Conservation (phyloP, 2,888 invertebrate genomes). For the Stenoptilia bipunctidactyla region DNA sequence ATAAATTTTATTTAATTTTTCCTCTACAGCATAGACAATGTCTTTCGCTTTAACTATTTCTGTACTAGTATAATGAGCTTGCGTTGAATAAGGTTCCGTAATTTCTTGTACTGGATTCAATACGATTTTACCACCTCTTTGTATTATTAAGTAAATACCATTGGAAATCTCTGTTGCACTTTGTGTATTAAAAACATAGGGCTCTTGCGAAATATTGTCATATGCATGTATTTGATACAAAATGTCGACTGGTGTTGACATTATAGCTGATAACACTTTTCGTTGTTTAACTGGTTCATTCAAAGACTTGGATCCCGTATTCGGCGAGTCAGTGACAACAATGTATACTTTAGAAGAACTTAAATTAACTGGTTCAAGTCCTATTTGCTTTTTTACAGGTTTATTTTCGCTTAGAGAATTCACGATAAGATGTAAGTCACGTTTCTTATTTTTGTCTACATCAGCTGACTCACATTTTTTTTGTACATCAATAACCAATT, state of each 20-base stretch:
- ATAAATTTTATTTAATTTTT: too few species aligned
- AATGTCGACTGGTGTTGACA: slow-evolving; percentile 44
- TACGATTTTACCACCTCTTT: neutral
- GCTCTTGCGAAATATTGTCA: slow-evolving; percentile 12
- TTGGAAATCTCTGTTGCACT: too few species aligned
- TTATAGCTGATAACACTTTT: slow-evolving; percentile 41
- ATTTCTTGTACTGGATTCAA: too few species aligned
- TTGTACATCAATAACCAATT: slow-evolving; percentile 42
- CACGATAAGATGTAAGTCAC: too few species aligned
- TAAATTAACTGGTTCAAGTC: slow-evolving; percentile 10
- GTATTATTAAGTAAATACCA: too few species aligned
- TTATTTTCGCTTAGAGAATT: slow-evolving; percentile 9
- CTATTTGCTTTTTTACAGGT: slow-evolving; percentile 17
- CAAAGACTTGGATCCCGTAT: slow-evolving; percentile 27
- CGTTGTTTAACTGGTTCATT: slow-evolving; percentile 25
- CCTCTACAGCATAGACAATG: too few species aligned
- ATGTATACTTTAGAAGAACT: slow-evolving; percentile 47
- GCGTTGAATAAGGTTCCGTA: neutral
- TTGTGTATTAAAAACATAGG: too few species aligned
- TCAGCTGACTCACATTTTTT: slow-evolving; percentile 18
- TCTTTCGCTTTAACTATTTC: too few species aligned
- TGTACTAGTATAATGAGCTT: neutral
- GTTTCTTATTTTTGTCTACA: neutral
- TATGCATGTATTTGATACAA: slow-evolving; percentile 42
- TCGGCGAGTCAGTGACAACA: slow-evolving; percentile 28